Conservation (phyloP, 2,888 invertebrate genomes). For the Eurytoma adleriae region DNA sequence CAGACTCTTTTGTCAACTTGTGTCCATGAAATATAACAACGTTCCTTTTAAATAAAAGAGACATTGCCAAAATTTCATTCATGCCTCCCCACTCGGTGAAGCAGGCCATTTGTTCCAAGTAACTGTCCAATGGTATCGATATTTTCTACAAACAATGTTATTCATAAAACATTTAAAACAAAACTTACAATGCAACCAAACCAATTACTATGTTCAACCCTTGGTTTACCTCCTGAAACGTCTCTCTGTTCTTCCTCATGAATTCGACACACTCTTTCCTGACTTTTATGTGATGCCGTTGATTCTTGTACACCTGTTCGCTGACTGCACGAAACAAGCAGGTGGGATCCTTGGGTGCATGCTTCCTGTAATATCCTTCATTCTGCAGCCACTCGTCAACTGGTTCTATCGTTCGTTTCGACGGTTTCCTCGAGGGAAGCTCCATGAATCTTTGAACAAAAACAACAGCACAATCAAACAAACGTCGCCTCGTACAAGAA, state of each 20-base stretch:
- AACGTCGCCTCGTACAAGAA: not conserved
- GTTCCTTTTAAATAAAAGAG: constrained; percentile 85
- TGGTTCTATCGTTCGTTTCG: constrained; percentile 67
- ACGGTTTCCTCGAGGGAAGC: constrained; percentile 65
- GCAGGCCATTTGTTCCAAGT: constrained; percentile 84
- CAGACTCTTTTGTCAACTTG: constrained; percentile 77
- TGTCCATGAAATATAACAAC: constrained; percentile 85
- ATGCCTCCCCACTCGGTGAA: constrained; percentile 84
- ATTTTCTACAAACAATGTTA: constrained; percentile 78
- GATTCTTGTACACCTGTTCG: constrained; percentile 86
- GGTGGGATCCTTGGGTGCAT: constrained; percentile 91
- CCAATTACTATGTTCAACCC: not conserved
- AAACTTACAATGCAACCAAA: not conserved
- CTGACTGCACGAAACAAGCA: constrained; percentile 93
- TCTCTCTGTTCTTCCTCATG: constrained; percentile 81
- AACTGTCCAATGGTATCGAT: constrained; percentile 81
- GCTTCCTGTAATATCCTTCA: constrained; percentile 90
- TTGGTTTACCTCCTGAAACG: constrained; percentile 81
- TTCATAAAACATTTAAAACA: not conserved
- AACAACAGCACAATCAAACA: not conserved
- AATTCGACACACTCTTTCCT: constrained; percentile 85
- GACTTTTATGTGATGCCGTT: constrained; percentile 86
- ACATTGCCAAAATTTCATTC: constrained; percentile 84
- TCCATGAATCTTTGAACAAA: constrained; percentile 62
- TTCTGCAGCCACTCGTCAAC: constrained; percentile 88